Evolutionary conservation across 2,888 invertebrate genomes (phyloP), one percentile per base, ranked within the genome.

Genomic region (Papilio demoleus): DNA sequence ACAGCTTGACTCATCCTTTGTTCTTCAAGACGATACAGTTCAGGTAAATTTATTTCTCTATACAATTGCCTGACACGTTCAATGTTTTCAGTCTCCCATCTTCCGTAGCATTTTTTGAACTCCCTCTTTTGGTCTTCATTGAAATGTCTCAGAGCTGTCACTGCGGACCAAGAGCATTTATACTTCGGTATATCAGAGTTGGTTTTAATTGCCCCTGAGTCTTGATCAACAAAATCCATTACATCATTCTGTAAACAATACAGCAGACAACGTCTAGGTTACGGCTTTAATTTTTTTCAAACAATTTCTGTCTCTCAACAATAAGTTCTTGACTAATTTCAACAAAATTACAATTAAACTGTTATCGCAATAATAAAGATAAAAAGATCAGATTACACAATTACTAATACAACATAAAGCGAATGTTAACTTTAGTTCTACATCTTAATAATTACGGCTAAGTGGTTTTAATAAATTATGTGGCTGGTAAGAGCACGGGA

Each of bases 101-200:
- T 31, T 34, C 62, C 62, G 19, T 62, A 62, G 14, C 34, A 62
- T 4, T 31, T 31, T 12, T 34, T 31, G 24, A 62, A 62, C 12
- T 31, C 31, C 2, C 6, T 27, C 19, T 19, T 47, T 31, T 62
- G 62, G 6, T 27, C 12, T 19, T 5, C 47, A 47, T 34, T 47
- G 0, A 42, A 14, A 47, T 47, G 45, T 31, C 47, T 27, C 31
- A 62, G 19, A 47, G 27, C 62, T 8, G 47, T 22, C n/a, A 62
- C 45, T 9, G 47, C 62, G 19, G 62, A 34, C 62, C 62, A 62
- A 19, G 62, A 62, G 14, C 62, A 62, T 31, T 62, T 62, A 5
- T 31, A 14, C 27, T 62, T 62, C 31, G 47, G 47, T 2, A 62
- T 62, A 34, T 62, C 62, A 5, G 62, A 47, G 34, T 47, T 62